Base-by-base conservation (phyloP, 2,113 vertebrate genomes). In the Elachura formosa region DNA sequence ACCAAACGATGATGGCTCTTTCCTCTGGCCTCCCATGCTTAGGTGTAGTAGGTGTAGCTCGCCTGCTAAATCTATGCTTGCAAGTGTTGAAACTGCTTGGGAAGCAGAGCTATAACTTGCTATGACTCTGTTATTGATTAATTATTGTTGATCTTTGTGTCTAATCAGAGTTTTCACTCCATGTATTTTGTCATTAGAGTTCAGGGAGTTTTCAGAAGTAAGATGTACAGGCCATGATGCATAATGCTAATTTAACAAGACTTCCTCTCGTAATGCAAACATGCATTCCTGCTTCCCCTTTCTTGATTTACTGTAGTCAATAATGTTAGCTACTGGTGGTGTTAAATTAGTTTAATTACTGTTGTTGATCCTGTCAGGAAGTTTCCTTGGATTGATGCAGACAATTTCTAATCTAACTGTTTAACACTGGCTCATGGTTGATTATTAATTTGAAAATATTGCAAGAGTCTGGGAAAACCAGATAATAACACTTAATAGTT, bases 311-410 rank as follows among this genome's bases (percentile, higher is more conserved):
- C 11, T 58, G 82, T 63, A 81, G 92, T 93, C 68, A 83, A 13
- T 91, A 91, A 73, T 48, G 29, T 54, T 84, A 71, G 61, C 52
- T 93, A 49, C 67, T 0, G 1, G 69, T 86, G 51, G 68, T 92
- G 25, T 79, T 93, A 96, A 91, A 89, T 84, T 67, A 58, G 16
- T 64, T 93, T 92, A 93, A 88, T 91, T 94, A 68, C 43, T 75
- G 14, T 78, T 83, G 74, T 83, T 96, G 74, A 90, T 93, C 23
- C 56, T 82, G 78, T 72, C 63, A 73, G 81, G 79, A 87, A 74
- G 52, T 81, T 85, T 93, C 59, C 49, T 74, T 86, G 63, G 55
- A 15, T 40, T 90, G n/a, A 51, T 87, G 80, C 59, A 90, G 85
- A 40, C 18, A 19, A 29, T 71, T 89, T 75, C 36, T 89, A 74